Conservation (phyloP, 2,797 vertebrate genomes). For the Urocyon cinereoargenteus region DNA sequence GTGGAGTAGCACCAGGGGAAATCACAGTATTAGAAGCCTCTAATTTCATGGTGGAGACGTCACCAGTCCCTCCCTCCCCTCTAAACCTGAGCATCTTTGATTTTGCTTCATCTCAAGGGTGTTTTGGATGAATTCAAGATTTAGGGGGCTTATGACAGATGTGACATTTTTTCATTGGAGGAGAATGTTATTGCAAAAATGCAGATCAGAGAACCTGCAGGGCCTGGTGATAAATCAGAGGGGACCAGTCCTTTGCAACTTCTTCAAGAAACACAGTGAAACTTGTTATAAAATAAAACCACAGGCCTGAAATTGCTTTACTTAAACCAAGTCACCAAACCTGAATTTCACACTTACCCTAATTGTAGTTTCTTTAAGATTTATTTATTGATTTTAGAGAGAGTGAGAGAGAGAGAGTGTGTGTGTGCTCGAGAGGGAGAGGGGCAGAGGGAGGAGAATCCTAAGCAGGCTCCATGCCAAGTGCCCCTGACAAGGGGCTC, state of each 20-base stretch:
- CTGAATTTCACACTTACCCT: neutral
- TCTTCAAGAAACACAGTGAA: neutral
- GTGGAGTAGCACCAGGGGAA: accelerated
- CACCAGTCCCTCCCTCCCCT: neutral
- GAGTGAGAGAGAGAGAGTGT: neutral
- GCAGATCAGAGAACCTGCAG: neutral
- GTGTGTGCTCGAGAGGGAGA: accelerated
- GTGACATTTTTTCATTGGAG: neutral
- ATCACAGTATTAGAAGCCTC: neutral
- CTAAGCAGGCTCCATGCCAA: neutral
- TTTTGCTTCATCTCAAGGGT: neutral
- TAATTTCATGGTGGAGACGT: neutral
- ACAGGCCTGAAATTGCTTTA: neutral
- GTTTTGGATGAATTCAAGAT: neutral
- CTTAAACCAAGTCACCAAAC: neutral
- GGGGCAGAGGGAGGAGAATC: neutral
- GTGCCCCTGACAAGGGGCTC: neutral
- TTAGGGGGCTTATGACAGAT: neutral
- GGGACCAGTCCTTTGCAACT: neutral
- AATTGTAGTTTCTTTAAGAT: neutral
- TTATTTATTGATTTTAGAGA: neutral
- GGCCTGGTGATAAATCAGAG: neutral
- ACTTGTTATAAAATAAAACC: neutral
- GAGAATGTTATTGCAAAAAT: neutral
- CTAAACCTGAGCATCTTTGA: neutral